These are phyloP conservation scores for Spicauda simplicius DNA, from an alignment of 2,888 invertebrate genomes.

Conservation along the genomic window DNA sequence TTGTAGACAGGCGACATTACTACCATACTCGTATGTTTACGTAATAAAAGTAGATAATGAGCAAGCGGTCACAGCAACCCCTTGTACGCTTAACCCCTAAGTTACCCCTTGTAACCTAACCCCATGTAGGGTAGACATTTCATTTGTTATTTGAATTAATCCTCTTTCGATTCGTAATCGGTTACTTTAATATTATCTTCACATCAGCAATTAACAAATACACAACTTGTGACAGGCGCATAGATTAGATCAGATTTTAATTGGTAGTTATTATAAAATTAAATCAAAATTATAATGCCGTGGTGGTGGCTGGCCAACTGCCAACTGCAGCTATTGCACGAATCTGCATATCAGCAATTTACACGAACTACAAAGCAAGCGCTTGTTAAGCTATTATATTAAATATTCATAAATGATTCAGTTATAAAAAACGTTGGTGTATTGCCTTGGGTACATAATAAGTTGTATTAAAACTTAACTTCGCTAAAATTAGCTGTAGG, in stretches of 20 bases:
- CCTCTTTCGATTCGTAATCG: background rate
- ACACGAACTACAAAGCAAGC: slow-evolving; percentile 36
- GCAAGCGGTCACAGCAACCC: no score
- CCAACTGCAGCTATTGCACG: slow-evolving; percentile 28
- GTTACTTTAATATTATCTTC: slow-evolving; percentile 3
- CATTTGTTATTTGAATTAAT: background rate
- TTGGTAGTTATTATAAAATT: slow-evolving; percentile 37
- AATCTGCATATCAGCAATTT: slow-evolving; percentile 37
- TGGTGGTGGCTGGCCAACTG: slow-evolving; percentile 19
- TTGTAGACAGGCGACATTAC: no score
- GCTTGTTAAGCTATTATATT: slow-evolving; percentile 34
- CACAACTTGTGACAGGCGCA: slow-evolving; percentile 7
- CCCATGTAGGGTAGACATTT: no score
- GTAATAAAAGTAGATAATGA: no score
- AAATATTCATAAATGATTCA: slow-evolving; percentile 31
- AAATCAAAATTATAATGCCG: slow-evolving; percentile 30
- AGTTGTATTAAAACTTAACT: no score
- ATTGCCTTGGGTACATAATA: background rate
- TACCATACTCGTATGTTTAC: no score
- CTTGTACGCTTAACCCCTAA: no score
- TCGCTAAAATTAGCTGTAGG: no score
- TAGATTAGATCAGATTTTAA: slow-evolving; percentile 30
- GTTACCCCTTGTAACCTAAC: no score
- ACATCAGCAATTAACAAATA: slow-evolving; percentile 28
- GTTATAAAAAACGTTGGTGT: background rate